A percentile compares a stretch with the other conserved stretches of the same genome.
Conservation (phyloP, 2,888 invertebrate species). For the Lycophotia porphyrea region DNA sequence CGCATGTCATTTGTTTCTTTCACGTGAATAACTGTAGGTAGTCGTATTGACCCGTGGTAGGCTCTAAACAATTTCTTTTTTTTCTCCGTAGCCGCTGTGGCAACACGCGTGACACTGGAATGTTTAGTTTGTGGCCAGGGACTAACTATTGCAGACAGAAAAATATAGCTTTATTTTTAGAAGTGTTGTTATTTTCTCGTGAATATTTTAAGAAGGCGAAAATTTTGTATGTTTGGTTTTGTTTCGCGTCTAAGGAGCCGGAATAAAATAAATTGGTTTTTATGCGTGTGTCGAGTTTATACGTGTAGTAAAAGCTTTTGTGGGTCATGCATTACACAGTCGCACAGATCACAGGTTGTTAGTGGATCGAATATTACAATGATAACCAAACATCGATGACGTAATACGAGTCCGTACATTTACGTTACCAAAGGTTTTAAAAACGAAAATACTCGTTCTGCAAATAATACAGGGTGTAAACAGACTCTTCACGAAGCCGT, state of each 20-base stretch:
- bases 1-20: not conserved
- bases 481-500: no score
- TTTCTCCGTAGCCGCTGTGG: not conserved
- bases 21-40: not conserved
- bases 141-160: conserved; percentile 24
- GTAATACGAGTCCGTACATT: not conserved
- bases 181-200: conserved; percentile 19
- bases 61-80: not conserved
- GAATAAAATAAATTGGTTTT: not conserved
- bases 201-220: conserved; percentile 26
- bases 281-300: not conserved
- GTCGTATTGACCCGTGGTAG: not conserved
- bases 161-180: conserved; percentile 16
- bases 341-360: not conserved
- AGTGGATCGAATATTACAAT: not conserved
- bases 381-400: not conserved
- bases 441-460: not conserved
- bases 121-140: not conserved
- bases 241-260: not conserved
- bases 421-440: not conserved
- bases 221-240: not conserved
- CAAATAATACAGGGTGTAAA: no score
- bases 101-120: not conserved
- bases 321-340: no score
- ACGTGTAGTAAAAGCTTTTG: not conserved